Evolutionary conservation across 2,888 invertebrate genomes (phyloP), one percentile per base, ranked within the genome.

Genomic region (Eupithecia dodoneata): DNA sequence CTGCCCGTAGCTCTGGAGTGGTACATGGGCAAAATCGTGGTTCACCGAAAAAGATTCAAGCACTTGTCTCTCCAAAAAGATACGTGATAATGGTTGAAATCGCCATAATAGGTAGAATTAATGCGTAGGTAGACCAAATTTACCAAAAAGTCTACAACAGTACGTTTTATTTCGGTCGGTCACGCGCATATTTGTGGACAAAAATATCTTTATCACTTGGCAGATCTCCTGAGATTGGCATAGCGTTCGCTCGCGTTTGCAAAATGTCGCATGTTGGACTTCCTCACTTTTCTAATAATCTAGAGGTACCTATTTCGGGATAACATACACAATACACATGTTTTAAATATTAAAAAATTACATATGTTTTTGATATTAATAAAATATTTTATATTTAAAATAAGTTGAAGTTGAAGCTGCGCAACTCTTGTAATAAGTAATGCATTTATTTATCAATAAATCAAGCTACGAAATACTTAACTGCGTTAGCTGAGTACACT

Each of bases 171-270:
- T 30, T 30, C 30, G 88, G 88, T 87, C 81, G 91, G 92, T 93
- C 94, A 94, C 93, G 93, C 92, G 94, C 92, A 91, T 91, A 92
- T 89, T 91, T 90, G 86, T 84, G 85, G 55, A 84, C 92, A 93
- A 89, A 90, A 89, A 91, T 94, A 94, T 87, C 83, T 90, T 91
- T 90, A 92, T 94, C 91, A 90, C 89, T 94, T 94, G 94, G 94
- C 94, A 94, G 89, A 90, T 88, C 91, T 90, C 86, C 88, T 88
- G 87, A 18, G 70, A 47, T 42, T 42, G 70, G 45, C 85, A 87
- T 49, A 67, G 83, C 86, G 85, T 82, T 83, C 86, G 87, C 86
- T 85, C 81, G 47, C 70, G 30, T 45, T 69, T 87, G 85, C 86
- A 88, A 86, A 89, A 90, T 90, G 91, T 91, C 91, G 89, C 90